phyloP scores from a whole-genome alignment of 2,113 vertebrate species.

The Barbus barbus region DNA sequence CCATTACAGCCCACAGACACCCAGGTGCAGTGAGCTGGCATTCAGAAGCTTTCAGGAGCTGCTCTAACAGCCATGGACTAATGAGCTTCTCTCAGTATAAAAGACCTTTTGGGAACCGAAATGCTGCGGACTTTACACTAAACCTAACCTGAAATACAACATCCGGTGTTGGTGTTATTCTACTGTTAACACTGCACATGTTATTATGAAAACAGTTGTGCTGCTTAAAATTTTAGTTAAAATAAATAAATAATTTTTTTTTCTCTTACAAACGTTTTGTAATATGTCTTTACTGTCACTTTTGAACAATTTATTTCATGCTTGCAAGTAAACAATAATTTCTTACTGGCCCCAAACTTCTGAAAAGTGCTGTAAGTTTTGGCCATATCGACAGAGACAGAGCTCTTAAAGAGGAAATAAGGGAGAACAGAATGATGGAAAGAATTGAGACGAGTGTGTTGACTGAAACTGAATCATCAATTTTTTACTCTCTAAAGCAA shows the following conservation, averaged over 20 bases:
- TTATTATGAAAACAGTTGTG: background rate
- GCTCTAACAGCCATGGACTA: too few relatives aligned
- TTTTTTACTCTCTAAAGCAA: background rate
- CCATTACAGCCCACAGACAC: too few relatives aligned
- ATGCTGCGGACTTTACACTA: conserved; percentile 1
- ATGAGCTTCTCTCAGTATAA: too few relatives aligned
- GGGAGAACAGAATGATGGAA: background rate
- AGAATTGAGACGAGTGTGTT: background rate
- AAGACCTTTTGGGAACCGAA: background rate
- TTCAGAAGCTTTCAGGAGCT: too few relatives aligned
- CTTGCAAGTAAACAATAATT: background rate
- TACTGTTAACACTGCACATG: background rate
- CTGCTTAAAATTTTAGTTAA: too few relatives aligned
- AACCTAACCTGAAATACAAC: background rate
- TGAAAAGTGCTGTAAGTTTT: background rate
- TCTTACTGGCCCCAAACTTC: background rate
- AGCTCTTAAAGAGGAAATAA: background rate
- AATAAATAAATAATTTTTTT: too few relatives aligned
- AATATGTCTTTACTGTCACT: background rate
- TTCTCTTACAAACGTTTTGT: too few relatives aligned
- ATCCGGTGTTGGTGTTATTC: background rate
- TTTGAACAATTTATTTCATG: background rate
- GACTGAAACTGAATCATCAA: background rate
- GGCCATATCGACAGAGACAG: background rate
- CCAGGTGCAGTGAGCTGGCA: too few relatives aligned